Evolutionary conservation across 2,797 vertebrate genomes (phyloP), one percentile per base, ranked within the genome.

Genomic region (Chelonia mydas): DNA sequence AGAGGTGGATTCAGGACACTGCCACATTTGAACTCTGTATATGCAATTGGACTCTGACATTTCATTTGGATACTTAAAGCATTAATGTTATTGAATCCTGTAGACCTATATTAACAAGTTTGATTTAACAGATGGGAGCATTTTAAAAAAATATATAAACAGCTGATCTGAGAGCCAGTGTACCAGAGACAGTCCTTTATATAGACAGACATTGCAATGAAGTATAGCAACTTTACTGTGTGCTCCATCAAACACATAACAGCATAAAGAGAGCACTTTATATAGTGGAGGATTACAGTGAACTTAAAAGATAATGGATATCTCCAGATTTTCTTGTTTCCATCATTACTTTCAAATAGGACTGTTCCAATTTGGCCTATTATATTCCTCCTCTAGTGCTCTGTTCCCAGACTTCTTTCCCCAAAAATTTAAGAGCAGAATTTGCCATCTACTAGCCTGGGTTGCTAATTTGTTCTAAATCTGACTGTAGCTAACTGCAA

Each of bases 1-100:
- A 91, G 96, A 92, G 97, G 97, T 98, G 94, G 96, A 97, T 97
- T 97, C 97, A 97, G 97, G 97, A 98, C 97, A 97, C 93, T 17
- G 90, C 77, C 93, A 94, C 94, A 86, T 95, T 88, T 87, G 95
- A 96, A 97, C 97, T 13, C 74, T 50, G 85, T 83, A 92, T 97
- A 95, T 92, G 93, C 55, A 90, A 92, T 90, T 93, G 94, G 94
- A 96, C 94, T 85, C 88, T 94, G 87, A 96, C 94, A 95, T 97
- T 97, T 97, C 93, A 92, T 97, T 94, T 97, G 96, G 91, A 96
- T 97, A 96, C 95, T 97, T 96, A 97, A 91, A 96, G 90, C 97
- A 97, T 96, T 97, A 95, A 95, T 97, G 95, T 97, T 97, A 98
- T 97, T 97, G 94, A 95, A 96, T 96, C 95, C 93, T 86, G 91